Evolutionary conservation across 2,888 invertebrate genomes (phyloP), one percentile per base, ranked within the genome.

Genomic region (Eutolmus rufibarbis): DNA sequence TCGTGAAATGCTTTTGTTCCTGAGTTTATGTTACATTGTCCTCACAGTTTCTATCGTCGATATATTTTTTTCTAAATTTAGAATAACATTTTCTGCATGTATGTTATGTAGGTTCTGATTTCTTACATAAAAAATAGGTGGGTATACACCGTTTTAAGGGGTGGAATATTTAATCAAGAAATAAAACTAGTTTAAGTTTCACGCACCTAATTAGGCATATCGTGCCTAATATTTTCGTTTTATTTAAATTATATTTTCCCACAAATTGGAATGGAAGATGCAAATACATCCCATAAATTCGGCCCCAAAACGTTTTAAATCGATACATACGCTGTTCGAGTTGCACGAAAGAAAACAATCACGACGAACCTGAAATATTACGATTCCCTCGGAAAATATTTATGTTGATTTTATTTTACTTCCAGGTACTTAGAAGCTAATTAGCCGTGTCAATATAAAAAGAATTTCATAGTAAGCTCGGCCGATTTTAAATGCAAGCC

Each of bases 341-440:
- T 3, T 66, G 66, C 66, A 28, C 66, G 66, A 66, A 66, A 19
- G 66, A 23, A 66, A 66, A 66, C 66, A 66, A 66, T 66, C 66
- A 66, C 66, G 23, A 12, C 7, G 16, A 19, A 7, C 51, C 51
- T 51, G 28, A 66, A 23, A 66, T 66, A 12, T 66, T 66, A 66
- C 23, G 66, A 66, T 66, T 66, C 79, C 28, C 78, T 78, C 8
- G 43, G 28, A 79, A 79, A 51, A 79, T 79, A 79, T 79, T 79
- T 79, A 51, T 79, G 79, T 56, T 51, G 31, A 79, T 9, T 79
- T 66, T 46, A 79, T 9, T 79, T 66, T 78, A 79, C 23, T 79
- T 51, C 51, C 79, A 40, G 79, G 23, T 79, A 31, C 79, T 79
- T 43, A 46, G 28, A 51, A 79, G 51, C 51, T 51, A 51, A 51